phyloP scores from a whole-genome alignment of 2,797 vertebrate genomes.

The Mormyrops boulengeri region DNA sequence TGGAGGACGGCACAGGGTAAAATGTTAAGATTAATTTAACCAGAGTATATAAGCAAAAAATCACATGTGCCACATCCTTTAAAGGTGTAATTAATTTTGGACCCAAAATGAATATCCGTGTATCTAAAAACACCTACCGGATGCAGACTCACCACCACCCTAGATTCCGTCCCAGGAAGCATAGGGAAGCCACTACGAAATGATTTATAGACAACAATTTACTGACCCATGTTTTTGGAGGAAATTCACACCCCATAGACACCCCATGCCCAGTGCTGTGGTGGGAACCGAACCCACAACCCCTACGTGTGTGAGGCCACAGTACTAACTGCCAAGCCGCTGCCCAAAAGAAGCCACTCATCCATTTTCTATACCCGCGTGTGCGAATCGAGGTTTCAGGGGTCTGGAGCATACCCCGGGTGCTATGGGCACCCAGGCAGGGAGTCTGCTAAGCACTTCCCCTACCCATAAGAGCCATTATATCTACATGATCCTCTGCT shows the following conservation, averaged over 20 bases:
- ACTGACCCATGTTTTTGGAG: background rate
- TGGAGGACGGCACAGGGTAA: too few species aligned
- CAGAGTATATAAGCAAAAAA: background rate
- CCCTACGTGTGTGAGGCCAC: background rate
- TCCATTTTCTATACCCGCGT: background rate
- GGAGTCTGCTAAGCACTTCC: background rate
- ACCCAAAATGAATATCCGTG: background rate
- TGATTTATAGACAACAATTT: background rate
- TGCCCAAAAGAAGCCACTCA: background rate
- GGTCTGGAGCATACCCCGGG: background rate
- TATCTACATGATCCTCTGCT: background rate
- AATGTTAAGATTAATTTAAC: background rate
- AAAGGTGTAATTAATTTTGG: background rate
- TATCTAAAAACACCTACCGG: background rate
- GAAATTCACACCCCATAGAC: background rate
- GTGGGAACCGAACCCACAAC: background rate
- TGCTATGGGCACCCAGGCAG: background rate
- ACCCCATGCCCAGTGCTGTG: background rate
- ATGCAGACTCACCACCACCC: background rate
- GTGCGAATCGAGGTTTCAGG: background rate
- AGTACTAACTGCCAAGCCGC: background rate
- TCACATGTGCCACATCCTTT: background rate
- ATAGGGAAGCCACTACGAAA: background rate
- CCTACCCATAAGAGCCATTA: too few species aligned
- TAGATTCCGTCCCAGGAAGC: background rate